Conservation (phyloP, 1,140 invertebrate genomes). For the Onthophagus taurus region DNA sequence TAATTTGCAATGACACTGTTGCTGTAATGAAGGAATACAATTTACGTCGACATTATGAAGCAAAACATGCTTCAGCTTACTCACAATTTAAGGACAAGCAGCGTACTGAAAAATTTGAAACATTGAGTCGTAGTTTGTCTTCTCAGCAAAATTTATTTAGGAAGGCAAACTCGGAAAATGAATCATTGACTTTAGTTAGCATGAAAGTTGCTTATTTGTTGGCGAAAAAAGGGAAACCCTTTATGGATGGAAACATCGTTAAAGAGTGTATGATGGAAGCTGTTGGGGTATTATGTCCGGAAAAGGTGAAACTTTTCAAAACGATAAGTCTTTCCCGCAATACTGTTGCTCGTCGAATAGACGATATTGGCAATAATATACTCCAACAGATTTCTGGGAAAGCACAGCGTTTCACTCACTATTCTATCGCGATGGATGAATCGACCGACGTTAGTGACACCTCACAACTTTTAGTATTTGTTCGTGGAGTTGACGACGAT, state of each 20-base stretch:
- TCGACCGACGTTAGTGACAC: constrained; percentile 20
- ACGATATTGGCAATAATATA: constrained; percentile 22
- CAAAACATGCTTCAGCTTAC: no score
- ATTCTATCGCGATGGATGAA: constrained; percentile 14
- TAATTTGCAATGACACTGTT: constrained; percentile 21
- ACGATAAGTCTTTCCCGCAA: constrained; percentile 15
- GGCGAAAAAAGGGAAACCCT: constrained; percentile 24
- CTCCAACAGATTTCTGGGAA: constrained; percentile 8
- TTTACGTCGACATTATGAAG: background rate
- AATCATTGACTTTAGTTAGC: no score
- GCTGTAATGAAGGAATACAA: constrained; percentile 15
- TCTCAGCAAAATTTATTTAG: no score
- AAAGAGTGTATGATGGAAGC: constrained; percentile 26
- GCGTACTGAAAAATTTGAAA: no score
- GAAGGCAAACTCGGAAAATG: no score
- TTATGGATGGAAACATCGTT: constrained; percentile 26
- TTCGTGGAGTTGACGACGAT: no score
- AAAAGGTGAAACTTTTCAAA: no score
- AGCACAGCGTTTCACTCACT: constrained; percentile 9
- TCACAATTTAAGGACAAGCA: no score
- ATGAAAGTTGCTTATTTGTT: no score
- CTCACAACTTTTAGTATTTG: constrained; percentile 2
- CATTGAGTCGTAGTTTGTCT: no score
- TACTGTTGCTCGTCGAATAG: constrained; percentile 24
- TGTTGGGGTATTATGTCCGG: constrained; percentile 25